Conservation (phyloP, 1,140 invertebrate species). For the Atta colombica region DNA sequence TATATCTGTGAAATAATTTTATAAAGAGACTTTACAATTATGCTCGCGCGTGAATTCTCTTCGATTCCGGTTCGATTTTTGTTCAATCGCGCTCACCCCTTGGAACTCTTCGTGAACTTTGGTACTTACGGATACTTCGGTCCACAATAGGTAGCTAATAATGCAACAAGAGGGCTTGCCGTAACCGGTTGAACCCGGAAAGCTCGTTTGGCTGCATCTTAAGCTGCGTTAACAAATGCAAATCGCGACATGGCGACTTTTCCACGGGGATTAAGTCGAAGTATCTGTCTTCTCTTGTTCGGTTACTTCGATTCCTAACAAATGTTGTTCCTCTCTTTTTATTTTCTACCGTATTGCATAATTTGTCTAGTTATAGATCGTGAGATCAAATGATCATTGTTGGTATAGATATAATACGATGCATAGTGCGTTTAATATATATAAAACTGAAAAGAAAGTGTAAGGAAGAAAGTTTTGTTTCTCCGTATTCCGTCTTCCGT, state of each 20-base stretch:
- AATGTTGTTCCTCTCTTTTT: conserved; percentile 32
- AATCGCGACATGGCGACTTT: conserved; percentile 77
- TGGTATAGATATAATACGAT: conserved; percentile 1
- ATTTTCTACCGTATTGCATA: neutral
- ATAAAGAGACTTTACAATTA: neutral
- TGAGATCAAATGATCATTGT: conserved; percentile 4
- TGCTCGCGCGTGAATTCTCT: neutral
- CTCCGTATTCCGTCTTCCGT: neutral
- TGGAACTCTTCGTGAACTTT: neutral
- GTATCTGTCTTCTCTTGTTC: conserved; percentile 63
- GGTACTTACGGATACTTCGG: conserved; percentile 26
- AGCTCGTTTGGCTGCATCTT: conserved; percentile 74
- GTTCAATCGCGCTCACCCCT: neutral
- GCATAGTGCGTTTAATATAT: neutral
- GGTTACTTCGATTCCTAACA: conserved; percentile 51
- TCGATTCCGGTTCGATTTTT: conserved; percentile 8
- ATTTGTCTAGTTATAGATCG: conserved; percentile 23
- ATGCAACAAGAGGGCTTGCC: conserved; percentile 68
- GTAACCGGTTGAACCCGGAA: conserved; percentile 81
- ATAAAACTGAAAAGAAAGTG: neutral
- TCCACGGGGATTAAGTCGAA: conserved; percentile 74
- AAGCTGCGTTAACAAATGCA: conserved; percentile 79
- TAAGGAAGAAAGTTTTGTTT: neutral
- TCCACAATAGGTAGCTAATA: conserved; percentile 78
- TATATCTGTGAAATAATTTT: neutral